phyloP scores from a whole-genome alignment of 2,888 invertebrate genomes.

The Eretmocerus hayati region DNA sequence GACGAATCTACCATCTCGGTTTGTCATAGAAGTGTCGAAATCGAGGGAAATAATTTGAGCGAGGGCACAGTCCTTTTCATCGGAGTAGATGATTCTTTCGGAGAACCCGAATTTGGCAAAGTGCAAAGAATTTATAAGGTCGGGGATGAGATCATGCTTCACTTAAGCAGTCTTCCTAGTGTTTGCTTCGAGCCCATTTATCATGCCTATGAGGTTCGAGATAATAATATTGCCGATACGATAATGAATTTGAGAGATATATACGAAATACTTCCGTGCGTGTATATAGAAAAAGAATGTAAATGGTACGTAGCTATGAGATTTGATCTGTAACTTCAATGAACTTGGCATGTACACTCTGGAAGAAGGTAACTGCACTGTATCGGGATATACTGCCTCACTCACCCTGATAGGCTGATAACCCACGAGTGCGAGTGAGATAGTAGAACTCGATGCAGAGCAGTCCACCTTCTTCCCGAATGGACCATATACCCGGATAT shows the following conservation, averaged over 20 bases:
- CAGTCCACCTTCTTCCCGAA: no score
- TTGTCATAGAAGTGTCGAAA: not conserved
- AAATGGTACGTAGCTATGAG: not conserved
- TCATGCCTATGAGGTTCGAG: not conserved
- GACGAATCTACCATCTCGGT: not conserved
- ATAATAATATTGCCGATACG: constrained; percentile 16
- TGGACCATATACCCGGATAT: no score
- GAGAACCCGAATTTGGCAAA: not conserved
- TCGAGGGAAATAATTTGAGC: not conserved
- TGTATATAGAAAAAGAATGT: not conserved
- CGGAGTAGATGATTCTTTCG: not conserved
- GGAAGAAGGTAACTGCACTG: no score
- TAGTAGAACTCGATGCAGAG: no score
- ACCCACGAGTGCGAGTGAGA: no score
- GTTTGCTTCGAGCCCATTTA: not conserved
- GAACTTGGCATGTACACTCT: no score
- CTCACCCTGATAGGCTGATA: no score
- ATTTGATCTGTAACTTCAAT: not conserved
- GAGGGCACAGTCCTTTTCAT: not conserved
- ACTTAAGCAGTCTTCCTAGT: not conserved
- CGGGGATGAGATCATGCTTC: not conserved
- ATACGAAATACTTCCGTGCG: not conserved
- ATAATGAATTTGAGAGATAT: not conserved
- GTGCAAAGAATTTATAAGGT: not conserved
- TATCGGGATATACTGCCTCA: no score